A percentile compares a stretch with the other conserved stretches of the same genome.
Evolutionary conservation across 1,140 invertebrate genomes (phyloP).

Genomic region (Eriocheir sinensis): DNA sequence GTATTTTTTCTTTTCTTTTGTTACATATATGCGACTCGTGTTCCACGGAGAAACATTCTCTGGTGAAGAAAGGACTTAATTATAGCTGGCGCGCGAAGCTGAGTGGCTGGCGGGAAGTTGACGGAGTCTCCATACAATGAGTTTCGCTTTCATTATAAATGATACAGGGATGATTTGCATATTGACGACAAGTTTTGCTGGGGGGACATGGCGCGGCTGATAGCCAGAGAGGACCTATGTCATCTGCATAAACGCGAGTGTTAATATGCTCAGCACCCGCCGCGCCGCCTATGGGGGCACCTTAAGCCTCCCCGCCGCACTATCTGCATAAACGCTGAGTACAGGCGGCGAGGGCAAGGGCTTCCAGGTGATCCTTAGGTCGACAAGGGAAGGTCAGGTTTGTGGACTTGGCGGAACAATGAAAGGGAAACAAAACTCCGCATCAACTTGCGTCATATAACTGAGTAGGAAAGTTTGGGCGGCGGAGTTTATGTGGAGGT

Average conservation of each 20-base stretch:
- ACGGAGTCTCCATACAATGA: constrained; percentile 51
- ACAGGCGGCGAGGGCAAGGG: neutral
- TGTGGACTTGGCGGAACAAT: constrained; percentile 4
- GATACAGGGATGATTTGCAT: constrained; percentile 59
- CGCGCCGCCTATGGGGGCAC: constrained; percentile 23
- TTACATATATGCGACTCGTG: no score
- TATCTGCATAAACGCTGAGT: constrained; percentile 44
- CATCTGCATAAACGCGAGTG: constrained; percentile 48
- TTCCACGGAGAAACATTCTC: neutral
- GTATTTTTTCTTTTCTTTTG: neutral
- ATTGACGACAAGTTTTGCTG: constrained; percentile 30
- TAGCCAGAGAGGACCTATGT: neutral
- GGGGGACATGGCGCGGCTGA: neutral
- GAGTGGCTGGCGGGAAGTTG: neutral
- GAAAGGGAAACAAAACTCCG: constrained; percentile 10
- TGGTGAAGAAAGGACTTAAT: constrained; percentile 13
- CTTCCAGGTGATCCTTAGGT: neutral
- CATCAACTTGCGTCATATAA: constrained; percentile 25
- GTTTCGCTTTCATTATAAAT: constrained; percentile 60
- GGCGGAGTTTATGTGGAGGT: neutral
- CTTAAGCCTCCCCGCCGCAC: neutral
- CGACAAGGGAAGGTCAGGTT: neutral
- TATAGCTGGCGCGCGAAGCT: neutral
- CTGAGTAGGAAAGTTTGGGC: constrained; percentile 12
- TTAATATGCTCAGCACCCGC: constrained; percentile 31